Percentiles rank a stretch among this genome's conserved stretches.
Conservation (phyloP, 2,888 invertebrate genomes). For the Asteroscopus sphinx region DNA sequence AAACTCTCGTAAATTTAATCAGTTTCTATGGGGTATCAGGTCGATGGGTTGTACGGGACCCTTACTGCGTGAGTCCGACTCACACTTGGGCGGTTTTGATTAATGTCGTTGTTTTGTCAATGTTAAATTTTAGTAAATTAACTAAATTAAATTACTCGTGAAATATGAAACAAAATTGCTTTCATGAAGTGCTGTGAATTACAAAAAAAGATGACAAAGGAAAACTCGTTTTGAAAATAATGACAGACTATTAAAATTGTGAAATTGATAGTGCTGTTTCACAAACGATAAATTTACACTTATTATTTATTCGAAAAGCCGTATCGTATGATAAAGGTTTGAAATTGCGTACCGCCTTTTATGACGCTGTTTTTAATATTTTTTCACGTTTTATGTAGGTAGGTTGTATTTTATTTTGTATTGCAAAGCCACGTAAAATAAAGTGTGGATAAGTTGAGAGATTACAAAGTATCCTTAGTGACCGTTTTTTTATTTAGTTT, state of each 20-base stretch:
- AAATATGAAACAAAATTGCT: background rate
- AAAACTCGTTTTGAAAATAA: background rate
- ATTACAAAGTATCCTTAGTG: too few relatives aligned
- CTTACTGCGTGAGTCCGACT: too few relatives aligned
- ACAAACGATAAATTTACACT: slow-evolving; percentile 22
- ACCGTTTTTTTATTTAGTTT: too few relatives aligned
- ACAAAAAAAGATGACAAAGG: background rate
- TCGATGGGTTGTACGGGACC: too few relatives aligned
- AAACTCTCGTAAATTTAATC: too few relatives aligned
- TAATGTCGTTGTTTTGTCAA: background rate
- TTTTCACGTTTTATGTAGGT: too few relatives aligned
- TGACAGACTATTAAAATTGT: slow-evolving; percentile 9
- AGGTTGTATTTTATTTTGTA: too few relatives aligned
- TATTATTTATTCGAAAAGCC: slow-evolving; percentile 28
- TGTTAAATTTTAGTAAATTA: background rate
- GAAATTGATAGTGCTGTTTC: slow-evolving; percentile 25
- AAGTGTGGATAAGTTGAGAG: too few relatives aligned
- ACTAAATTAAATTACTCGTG: background rate
- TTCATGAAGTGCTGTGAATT: too few relatives aligned
- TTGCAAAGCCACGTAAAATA: too few relatives aligned
- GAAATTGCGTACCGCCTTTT: slow-evolving; percentile 6
- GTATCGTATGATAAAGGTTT: slow-evolving; percentile 3
- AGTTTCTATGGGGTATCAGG: too few relatives aligned
- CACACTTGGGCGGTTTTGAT: background rate
- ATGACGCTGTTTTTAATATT: background rate